Base-by-base conservation (phyloP, 2,113 vertebrate species). In the Saguinus imperator region DNA sequence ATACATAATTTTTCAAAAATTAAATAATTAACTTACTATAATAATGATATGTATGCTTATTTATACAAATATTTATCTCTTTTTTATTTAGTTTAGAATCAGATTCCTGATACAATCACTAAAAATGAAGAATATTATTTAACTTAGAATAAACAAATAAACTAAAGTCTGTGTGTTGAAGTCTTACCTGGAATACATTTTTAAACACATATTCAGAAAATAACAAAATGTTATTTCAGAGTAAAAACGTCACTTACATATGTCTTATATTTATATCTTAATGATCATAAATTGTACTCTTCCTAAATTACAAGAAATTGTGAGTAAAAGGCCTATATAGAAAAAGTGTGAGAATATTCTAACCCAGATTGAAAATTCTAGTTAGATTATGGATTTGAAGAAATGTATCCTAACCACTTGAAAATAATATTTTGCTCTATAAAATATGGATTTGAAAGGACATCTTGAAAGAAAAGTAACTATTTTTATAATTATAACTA, bases 401-500 rank as follows among this genome's bases (percentile, higher is more conserved):
- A 35, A 68, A 35, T 68, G 16, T 18, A 68, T 68, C 32, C 32
- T 68, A 35, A 68, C 14, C 7, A 35, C 32, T 68, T n/a, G 18
- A 35, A 68, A 32, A 35, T 43, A 92, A 80, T 8, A 37, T 72
- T 55, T 61, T 72, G 11, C 23, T 75, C 2, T 23, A 50, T 50
- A 89, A 80, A 79, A 91, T 77, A 68, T n/a, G 23, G 0, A 27
- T 61, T 40, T 82, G 0, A 70, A 88, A 89, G 1, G 1, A 55
- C 1, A 79, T 83, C 92, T 93, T 75, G 45, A 11, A 92, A 91
- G 80, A 93, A 40, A 79, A 92, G 27, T 58, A 88, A 45, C 68
- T 64, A 64, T 64, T 8, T 37, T 94, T 75, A 32, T 57, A 87
- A 84, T 92, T 82, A 45, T 88, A 79, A 81, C 85, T 92, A 89